Percentiles rank a stretch among this genome's conserved stretches.
Conservation (phyloP, 2,888 invertebrate species). For the Melieria crassipennis region DNA sequence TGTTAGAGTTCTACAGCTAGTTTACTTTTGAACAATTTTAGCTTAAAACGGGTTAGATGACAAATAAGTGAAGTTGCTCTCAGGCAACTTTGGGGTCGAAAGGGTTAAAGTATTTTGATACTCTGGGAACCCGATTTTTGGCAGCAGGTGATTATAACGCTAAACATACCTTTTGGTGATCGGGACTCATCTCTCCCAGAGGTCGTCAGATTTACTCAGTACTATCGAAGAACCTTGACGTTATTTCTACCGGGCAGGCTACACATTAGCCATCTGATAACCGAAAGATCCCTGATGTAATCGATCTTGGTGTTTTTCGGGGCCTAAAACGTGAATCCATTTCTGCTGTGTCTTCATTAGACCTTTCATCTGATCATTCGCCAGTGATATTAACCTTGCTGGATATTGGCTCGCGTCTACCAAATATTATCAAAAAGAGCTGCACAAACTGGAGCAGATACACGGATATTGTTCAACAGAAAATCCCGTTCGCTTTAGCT, state of each 20-base stretch:
- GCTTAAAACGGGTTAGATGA: too few relatives aligned
- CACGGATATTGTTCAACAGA: neutral
- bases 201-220: neutral
- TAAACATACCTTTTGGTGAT: conserved; percentile 6
- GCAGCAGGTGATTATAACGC: conserved; percentile 21
- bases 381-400: too few relatives aligned
- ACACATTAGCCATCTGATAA: conserved; percentile 8
- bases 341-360: neutral
- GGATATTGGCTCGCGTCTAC: neutral
- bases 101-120: neutral
- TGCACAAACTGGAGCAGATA: neutral
- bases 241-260: neutral
- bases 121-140: neutral
- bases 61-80: too few relatives aligned
- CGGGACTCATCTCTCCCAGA: neutral
- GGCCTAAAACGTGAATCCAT: neutral
- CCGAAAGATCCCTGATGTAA: conserved; percentile 3
- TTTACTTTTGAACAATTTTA: too few relatives aligned
- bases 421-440: neutral
- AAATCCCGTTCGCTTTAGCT: neutral
- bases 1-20: too few relatives aligned
- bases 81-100: too few relatives aligned
- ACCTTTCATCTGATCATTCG: too few relatives aligned
- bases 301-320: neutral
- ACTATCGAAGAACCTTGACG: neutral